Conservation (phyloP, 2,797 vertebrate species). For the Clarias platycephalus region DNA sequence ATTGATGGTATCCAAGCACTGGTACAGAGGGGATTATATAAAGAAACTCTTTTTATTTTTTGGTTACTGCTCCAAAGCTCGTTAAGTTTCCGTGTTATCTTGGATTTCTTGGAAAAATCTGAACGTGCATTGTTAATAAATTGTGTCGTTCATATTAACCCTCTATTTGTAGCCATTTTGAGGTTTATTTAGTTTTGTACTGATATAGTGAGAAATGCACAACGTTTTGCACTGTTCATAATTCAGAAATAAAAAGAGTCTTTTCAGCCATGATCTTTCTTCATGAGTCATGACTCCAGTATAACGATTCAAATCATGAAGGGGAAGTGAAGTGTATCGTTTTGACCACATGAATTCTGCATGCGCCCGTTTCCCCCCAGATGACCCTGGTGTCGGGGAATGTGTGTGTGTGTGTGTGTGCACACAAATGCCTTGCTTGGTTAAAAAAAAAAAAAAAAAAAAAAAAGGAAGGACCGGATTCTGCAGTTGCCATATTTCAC, state of each 20-base stretch:
- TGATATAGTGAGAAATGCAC: not conserved
- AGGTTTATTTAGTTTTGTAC: not conserved
- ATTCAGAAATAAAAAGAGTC: not conserved
- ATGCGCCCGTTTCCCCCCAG: conserved; percentile 1
- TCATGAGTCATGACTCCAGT: not conserved
- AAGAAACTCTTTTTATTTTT: too few relatives aligned
- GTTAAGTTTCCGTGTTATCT: not conserved
- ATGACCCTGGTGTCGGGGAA: conserved; percentile 9
- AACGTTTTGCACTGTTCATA: not conserved
- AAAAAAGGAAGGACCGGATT: conserved; percentile 47
- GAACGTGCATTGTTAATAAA: too few relatives aligned
- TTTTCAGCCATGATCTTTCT: not conserved
- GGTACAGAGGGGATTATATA: too few relatives aligned
- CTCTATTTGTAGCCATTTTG: not conserved
- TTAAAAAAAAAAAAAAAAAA: not conserved
- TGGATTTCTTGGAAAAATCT: too few relatives aligned
- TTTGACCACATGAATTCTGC: not conserved
- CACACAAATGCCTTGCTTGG: not conserved
- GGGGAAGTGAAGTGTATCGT: not conserved
- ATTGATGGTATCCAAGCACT: too few relatives aligned
- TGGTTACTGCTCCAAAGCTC: too few relatives aligned
- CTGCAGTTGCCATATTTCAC: conserved; percentile 63
- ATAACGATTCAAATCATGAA: not conserved
- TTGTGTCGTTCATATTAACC: too few relatives aligned
- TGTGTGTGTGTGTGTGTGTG: not conserved